Base-by-base conservation (phyloP, 2,888 invertebrate species). In the Phrixothrix hirtus region DNA sequence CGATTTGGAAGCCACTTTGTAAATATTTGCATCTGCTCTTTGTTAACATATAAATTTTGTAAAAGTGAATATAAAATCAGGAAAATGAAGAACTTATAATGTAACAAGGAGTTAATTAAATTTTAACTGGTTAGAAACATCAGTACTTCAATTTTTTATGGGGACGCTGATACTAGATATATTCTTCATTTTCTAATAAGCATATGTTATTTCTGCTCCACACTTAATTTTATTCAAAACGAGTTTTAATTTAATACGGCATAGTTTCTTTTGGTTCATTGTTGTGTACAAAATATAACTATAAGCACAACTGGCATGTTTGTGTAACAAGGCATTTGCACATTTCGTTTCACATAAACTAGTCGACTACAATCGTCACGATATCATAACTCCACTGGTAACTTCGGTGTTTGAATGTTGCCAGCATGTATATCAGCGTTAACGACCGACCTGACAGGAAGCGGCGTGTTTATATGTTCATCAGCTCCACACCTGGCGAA, bases 381-480 rank as follows among this genome's bases (percentile, higher is more conserved):
- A 62, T 59, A 61, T 59, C 59, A 57, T 61, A 62, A 62, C 59
- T 59, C 49, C 47, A 39, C 55, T 45, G 53, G 59, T 55, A 57
- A 57, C 57, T 59, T 59, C 43, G 58, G 58, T 45, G 53, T 53
- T 58, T 58, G 61, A 58, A 60, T 61, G 58, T 59, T 63, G 55
- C 52, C 59, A 54, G 59, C 59, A 58, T 60, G 56, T 61, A 63
- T 63, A 64, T 66, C 65, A 65, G 59, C 62, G 61, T 60, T 66
- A 65, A 67, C 65, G 64, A 61, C 63, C 58, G 57, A 57, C 62
- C 61, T 62, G 66, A 62, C 66, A 65, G 66, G 67, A 66, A 66
- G 64, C 64, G 61, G 62, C 57, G 63, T 66, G 65, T 66, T 66
- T 66, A 65, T 67, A 62, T 66, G 65, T 63, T 67, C 66, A 67